Conservation (phyloP, 2,797 vertebrate species). For the Coracias cyanogaster region DNA sequence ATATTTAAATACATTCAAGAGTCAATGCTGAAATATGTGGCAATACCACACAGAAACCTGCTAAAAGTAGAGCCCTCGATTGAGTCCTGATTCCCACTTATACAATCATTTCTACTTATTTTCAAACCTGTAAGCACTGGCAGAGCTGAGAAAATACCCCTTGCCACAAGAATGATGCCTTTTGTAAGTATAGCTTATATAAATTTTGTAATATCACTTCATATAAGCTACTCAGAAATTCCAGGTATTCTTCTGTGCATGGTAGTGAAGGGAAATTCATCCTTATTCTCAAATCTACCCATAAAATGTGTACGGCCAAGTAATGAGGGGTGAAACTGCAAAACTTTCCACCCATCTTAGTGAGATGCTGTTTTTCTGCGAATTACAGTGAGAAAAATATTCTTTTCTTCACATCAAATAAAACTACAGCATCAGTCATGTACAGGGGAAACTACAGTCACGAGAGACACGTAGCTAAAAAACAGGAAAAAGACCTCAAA, state of each 20-base stretch:
- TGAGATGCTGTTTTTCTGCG: background rate
- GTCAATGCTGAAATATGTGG: background rate
- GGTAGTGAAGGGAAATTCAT: background rate
- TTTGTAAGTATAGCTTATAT: background rate
- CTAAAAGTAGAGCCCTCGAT: accelerated
- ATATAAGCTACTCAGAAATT: background rate
- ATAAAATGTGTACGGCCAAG: background rate
- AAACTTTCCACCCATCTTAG: background rate
- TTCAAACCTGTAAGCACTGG: background rate
- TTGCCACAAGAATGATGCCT: background rate
- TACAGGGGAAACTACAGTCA: background rate
- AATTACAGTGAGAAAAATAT: background rate
- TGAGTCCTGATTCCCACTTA: background rate
- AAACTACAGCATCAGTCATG: background rate
- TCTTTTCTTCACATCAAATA: background rate
- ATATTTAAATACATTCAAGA: background rate
- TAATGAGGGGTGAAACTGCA: accelerated
- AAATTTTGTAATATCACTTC: background rate
- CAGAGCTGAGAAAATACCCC: background rate
- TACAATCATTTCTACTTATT: background rate
- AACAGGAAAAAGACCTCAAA: constrained; percentile 57
- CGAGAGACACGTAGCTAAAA: background rate
- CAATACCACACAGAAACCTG: background rate
- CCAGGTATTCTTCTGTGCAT: background rate
- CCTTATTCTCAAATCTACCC: background rate